Conservation (phyloP, 2,888 invertebrate species). For the Xestia rhomboidea region DNA sequence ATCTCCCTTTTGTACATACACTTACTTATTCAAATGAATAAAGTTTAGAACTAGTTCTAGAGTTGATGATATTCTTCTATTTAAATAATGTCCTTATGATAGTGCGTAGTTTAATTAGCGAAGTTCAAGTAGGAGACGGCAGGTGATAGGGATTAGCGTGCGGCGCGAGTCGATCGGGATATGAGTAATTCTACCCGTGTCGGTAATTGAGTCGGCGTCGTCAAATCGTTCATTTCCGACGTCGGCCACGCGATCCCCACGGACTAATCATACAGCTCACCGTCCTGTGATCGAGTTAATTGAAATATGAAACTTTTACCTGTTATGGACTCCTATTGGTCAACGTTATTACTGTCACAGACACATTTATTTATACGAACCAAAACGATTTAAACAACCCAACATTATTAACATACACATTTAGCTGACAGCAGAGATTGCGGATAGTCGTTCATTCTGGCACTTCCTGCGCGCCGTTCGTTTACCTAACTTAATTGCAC, state of each 20-base stretch:
- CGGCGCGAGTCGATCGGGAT: slow-evolving; percentile 61
- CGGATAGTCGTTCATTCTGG: slow-evolving; percentile 37
- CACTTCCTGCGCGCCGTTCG: slow-evolving; percentile 42
- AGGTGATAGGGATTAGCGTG: slow-evolving; percentile 54
- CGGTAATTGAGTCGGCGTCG: slow-evolving; percentile 71
- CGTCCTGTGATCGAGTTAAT: slow-evolving; percentile 57
- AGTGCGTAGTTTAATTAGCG: slow-evolving; percentile 57
- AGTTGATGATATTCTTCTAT: slow-evolving; percentile 21
- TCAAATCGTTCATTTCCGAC: slow-evolving; percentile 71
- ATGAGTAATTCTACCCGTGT: slow-evolving; percentile 67
- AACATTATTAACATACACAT: slow-evolving; percentile 34
- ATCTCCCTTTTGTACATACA: slow-evolving; percentile 17
- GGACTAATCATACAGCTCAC: slow-evolving; percentile 68
- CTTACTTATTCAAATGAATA: slow-evolving; percentile 31
- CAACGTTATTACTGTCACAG: slow-evolving; percentile 51
- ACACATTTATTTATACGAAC: slow-evolving; percentile 11
- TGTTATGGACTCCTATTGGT: slow-evolving; percentile 34
- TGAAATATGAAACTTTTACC: slow-evolving; percentile 69
- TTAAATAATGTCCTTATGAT: slow-evolving; percentile 24
- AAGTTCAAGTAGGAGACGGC: slow-evolving; percentile 36
- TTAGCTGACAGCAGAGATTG: slow-evolving; percentile 29
- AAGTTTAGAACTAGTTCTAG: slow-evolving; percentile 6
- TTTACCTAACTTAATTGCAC: slow-evolving; percentile 64
- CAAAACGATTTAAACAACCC: slow-evolving; percentile 19
- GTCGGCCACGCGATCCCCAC: slow-evolving; percentile 57